Conservation (phyloP, 2,888 invertebrate species). For the Abscondita cerata region DNA sequence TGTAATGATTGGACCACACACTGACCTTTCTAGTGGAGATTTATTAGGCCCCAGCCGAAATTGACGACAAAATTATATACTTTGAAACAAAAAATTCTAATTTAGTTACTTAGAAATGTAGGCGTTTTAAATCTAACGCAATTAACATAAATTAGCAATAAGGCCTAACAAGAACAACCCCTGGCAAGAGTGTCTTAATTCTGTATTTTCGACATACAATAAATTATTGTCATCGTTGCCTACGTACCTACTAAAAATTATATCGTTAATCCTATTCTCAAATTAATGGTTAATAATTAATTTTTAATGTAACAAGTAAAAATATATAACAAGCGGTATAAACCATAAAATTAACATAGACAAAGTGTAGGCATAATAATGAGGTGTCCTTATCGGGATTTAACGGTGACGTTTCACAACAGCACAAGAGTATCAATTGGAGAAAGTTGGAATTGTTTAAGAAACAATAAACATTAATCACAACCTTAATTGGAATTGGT, state of each 20-base stretch:
- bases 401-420: slow-evolving; percentile 41
- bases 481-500: slow-evolving; percentile 60
- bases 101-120: slow-evolving; percentile 12
- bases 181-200: slow-evolving; percentile 5
- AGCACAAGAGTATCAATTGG: slow-evolving; percentile 25
- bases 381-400: slow-evolving; percentile 47
- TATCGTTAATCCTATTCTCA: background rate
- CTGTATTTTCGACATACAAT: slow-evolving; percentile 3
- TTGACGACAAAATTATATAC: slow-evolving; percentile 23
- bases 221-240: slow-evolving; percentile 4
- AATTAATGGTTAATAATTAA: slow-evolving; percentile 25
- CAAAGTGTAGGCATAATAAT: slow-evolving; percentile 47
- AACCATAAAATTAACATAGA: slow-evolving; percentile 27
- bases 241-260: background rate
- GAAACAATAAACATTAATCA: slow-evolving; percentile 59
- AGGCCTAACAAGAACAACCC: slow-evolving; percentile 3
- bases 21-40: slow-evolving; percentile 19
- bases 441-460: slow-evolving; percentile 43
- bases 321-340: slow-evolving; percentile 17
- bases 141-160: slow-evolving; percentile 15
- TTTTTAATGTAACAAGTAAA: slow-evolving; percentile 24
- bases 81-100: slow-evolving; percentile 7
- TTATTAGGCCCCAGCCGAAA: slow-evolving; percentile 10
- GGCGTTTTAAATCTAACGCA: slow-evolving; percentile 11
- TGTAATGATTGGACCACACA: slow-evolving; percentile 16